Evolutionary conservation across 2,888 invertebrate genomes (phyloP).

Genomic region (Cordilura impudica): DNA sequence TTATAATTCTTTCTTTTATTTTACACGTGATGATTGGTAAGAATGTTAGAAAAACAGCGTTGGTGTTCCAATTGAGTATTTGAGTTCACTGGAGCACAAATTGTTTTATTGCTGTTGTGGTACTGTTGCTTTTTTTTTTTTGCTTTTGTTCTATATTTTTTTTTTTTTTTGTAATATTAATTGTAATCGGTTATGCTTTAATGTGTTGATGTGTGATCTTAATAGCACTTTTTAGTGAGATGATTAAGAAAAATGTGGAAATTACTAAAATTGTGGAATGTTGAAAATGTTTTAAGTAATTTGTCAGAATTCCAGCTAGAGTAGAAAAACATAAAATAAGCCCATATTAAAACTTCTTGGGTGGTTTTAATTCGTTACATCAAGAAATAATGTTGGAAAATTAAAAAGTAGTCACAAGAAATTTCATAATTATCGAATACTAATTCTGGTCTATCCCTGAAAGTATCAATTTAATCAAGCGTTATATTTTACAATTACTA

Average conservation of each 20-base stretch:
- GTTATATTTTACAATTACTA: no score
- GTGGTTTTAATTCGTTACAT: no score
- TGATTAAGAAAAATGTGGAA: background rate
- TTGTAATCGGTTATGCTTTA: conserved; percentile 29
- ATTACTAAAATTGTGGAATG: background rate
- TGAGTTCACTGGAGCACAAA: background rate
- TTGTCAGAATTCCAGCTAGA: no score
- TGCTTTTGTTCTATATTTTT: background rate
- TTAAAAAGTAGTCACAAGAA: no score
- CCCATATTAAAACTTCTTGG: no score
- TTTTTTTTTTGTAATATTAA: background rate
- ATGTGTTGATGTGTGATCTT: conserved; percentile 29
- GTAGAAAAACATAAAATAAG: no score
- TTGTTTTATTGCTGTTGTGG: no score
- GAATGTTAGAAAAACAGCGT: conserved; percentile 22
- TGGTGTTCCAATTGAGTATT: conserved; percentile 27
- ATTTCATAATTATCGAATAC: no score
- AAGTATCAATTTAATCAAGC: no score
- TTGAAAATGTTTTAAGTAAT: no score
- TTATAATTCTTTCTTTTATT: background rate
- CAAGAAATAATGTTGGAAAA: no score
- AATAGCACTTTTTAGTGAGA: background rate
- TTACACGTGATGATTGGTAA: background rate
- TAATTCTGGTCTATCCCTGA: no score
- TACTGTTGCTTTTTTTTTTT: conserved; percentile 7